Evolutionary conservation across 2,888 invertebrate genomes (phyloP).

Genomic region (Blera fallax): DNA sequence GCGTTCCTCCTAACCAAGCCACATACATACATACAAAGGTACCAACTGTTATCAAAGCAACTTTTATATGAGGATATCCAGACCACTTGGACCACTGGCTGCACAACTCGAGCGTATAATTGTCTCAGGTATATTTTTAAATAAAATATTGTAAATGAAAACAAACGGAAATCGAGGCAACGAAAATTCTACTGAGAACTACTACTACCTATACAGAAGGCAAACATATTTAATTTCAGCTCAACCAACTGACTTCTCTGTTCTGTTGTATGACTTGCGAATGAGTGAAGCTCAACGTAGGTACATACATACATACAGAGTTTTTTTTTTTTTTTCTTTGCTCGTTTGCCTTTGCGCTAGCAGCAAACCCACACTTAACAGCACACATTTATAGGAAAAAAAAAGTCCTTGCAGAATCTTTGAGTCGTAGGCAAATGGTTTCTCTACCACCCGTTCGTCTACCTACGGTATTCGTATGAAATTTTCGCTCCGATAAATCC

Average conservation of each 20-base stretch:
- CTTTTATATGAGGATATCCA: background rate
- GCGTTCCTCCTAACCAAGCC: background rate
- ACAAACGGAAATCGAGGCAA: conserved; percentile 22
- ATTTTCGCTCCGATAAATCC: conserved; percentile 64
- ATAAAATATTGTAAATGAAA: conserved; percentile 57
- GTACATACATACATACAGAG: too few species aligned
- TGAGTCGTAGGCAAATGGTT: conserved; percentile 63
- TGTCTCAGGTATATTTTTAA: conserved; percentile 28
- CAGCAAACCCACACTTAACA: conserved; percentile 32
- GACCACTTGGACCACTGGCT: conserved; percentile 21
- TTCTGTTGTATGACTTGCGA: conserved; percentile 62
- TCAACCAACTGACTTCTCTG: conserved; percentile 45
- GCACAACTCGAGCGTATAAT: conserved; percentile 40
- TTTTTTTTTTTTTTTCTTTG: background rate
- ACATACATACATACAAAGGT: background rate
- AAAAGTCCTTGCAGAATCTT: conserved; percentile 50
- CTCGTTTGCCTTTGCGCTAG: conserved; percentile 39
- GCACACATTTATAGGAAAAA: conserved; percentile 32
- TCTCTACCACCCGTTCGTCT: conserved; percentile 1
- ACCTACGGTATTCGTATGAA: conserved; percentile 35
- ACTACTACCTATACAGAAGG: conserved; percentile 28
- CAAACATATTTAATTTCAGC: conserved; percentile 33
- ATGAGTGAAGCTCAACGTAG: conserved; percentile 47
- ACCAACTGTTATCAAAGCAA: background rate
- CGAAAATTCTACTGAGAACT: conserved; percentile 1